Conservation (phyloP, 2,888 invertebrate species). For the Ectemnius lituratus region DNA sequence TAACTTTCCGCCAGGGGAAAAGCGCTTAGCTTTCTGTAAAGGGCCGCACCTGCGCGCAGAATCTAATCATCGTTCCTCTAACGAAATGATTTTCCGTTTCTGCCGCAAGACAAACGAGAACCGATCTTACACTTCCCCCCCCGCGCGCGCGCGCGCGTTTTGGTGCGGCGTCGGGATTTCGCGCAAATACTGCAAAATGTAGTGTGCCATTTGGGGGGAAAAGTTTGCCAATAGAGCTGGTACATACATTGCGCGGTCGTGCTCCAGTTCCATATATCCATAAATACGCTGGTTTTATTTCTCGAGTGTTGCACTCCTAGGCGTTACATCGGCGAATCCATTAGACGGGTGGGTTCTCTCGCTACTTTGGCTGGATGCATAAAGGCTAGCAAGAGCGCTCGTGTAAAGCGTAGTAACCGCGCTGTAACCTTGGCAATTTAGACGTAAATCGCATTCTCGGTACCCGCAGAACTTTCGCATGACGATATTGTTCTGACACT, state of each 20-base stretch:
- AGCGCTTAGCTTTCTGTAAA: no score
- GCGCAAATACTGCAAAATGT: no score
- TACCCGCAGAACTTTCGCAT: conserved; percentile 54
- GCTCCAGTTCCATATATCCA: conserved; percentile 21
- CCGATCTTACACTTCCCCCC: no score
- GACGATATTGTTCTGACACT: conserved; percentile 65
- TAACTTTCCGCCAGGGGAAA: neutral
- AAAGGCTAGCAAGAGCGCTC: conserved; percentile 1
- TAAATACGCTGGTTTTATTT: conserved; percentile 40
- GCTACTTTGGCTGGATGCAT: neutral
- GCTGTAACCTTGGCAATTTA: conserved; percentile 62
- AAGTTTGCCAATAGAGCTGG: neutral
- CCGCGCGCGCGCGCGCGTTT: no score
- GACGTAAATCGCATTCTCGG: conserved; percentile 62
- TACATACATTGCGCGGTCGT: neutral
- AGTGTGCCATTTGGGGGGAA: neutral
- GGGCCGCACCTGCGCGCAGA: no score
- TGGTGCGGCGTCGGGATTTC: no score
- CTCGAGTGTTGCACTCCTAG: conserved; percentile 22
- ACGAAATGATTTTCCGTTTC: no score
- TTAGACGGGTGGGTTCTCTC: conserved; percentile 10
- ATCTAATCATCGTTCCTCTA: no score
- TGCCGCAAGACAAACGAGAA: no score
- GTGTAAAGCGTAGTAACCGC: conserved; percentile 51
- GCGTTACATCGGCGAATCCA: conserved; percentile 34